Evolutionary conservation across 2,797 vertebrate species (phyloP), one percentile per base, ranked within the genome.

Genomic region (Mallotus villosus): DNA sequence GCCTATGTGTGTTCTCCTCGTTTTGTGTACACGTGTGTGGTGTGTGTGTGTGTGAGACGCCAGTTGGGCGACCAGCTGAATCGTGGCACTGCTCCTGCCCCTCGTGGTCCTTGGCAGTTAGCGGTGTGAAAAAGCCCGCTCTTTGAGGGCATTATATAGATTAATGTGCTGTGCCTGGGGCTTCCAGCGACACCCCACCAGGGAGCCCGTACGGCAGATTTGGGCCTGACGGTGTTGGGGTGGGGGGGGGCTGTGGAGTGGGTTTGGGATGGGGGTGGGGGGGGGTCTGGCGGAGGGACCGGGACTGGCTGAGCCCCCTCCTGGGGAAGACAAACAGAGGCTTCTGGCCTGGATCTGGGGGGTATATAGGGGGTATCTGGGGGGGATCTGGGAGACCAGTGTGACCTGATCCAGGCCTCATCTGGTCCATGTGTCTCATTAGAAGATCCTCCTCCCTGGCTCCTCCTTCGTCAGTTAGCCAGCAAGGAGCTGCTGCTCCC

Each of bases 131-230:
- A 91, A 92, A 92, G 89, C 90, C 88, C 89, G 87, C 91, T 90
- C 90, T 93, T 92, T 91, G 88, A 91, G 90, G 88, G 91, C 92
- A 93, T 93, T 94, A 93, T 93, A 94, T 93, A 93, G 92, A 93
- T 93, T 93, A 93, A 93, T 92, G 89, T 91, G 89, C 86, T 91
- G 86, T 78, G 90, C 90, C 89, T 88, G 82, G 79, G 90, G 90
- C 84, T 84, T 75, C 72, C 88, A 87, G 80, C 83, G 70, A 85
- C 88, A 87, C 88, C 84, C 87, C 79, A 79, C 87, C 84, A 87
- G 88, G 87, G 85, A 92, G 88, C 85, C 87, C 84, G 81, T 87
- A 85, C 82, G 67, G 76, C 66, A 82, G 79, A 81, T 77, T 79
- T 74, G 84, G 74, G 81, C 75, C 78, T 79, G 75, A 75, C 74